phyloP scores from a whole-genome alignment of 2,113 vertebrate species.

The Brachionichthys hirsutus region DNA sequence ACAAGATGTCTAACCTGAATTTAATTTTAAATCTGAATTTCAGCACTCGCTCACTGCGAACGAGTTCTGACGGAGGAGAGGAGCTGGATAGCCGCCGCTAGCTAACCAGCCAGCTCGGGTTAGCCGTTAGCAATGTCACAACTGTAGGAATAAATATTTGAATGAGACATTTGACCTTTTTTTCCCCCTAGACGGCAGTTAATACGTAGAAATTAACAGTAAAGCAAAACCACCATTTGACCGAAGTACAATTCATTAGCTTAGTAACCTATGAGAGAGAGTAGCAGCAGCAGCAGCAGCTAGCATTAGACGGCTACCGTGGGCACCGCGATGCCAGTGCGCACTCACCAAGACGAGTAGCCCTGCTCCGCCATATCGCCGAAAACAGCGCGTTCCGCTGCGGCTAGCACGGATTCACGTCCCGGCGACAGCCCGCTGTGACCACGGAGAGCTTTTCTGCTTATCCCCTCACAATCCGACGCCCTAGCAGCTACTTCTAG shows the following conservation, averaged over 20 bases:
- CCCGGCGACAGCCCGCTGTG: constrained; percentile 68
- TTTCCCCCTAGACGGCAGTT: not conserved
- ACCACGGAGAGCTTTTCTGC: constrained; percentile 48
- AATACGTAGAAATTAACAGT: not conserved
- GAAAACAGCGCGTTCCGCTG: constrained; percentile 71
- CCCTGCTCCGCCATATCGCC: constrained; percentile 85
- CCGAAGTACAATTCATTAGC: not conserved
- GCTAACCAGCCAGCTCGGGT: constrained; percentile 33
- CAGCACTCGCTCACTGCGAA: constrained; percentile 23
- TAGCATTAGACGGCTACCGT: constrained; percentile 39
- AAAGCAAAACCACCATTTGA: not conserved
- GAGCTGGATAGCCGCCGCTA: constrained; percentile 47
- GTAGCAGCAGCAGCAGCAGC: constrained; percentile 21
- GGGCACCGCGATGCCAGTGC: constrained; percentile 48
- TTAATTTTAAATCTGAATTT: not conserved
- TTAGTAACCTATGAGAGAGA: constrained; percentile 21
- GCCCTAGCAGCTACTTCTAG: constrained; percentile 66
- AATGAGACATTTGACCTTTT: not conserved
- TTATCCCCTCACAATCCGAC: constrained; percentile 59
- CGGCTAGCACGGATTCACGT: constrained; percentile 68
- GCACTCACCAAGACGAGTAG: constrained; percentile 83
- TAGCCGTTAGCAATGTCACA: constrained; percentile 43
- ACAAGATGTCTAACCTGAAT: not conserved
- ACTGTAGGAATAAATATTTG: constrained; percentile 11
- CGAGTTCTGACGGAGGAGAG: constrained; percentile 58